Base-by-base conservation (phyloP, 23 tunicate genomes). In the Phallusia fumigata region DNA sequence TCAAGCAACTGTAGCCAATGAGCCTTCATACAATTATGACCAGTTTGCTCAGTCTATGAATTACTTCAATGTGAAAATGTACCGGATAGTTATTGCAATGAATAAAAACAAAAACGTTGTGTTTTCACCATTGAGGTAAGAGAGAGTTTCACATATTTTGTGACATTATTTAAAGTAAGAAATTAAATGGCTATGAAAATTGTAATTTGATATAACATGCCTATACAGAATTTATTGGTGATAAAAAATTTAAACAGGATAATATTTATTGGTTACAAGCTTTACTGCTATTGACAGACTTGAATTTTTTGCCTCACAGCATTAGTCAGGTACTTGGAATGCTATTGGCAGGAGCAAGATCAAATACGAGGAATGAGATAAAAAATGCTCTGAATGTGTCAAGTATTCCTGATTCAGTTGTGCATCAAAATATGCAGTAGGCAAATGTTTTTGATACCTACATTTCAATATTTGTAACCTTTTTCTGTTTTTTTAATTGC, bases 311-410 rank as follows among this genome's bases (percentile, higher is more conserved):
- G 47, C 47, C 47, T 83, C 73, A 22, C 74, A 89, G 94, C 80
- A 80, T 89, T 15, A 79, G 76, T 35, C 81, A 89, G 24, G 76
- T 84, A 22, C 65, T 84, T 3, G 94, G 84, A 35, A 80, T 84
- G 88, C 35, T 89, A 6, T 24, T 51, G 13, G 82, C 88, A 11
- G 94, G 94, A 21, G 81, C 94, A 74, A 69, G 52, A 28, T 77
- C 26, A 58, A 58, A 13, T 24, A 58, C 69, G 3, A 22, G 69
- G 5, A 58, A 13, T 13, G 15, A 58, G 69, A 58, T 58, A 1
- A 58, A 1, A 13, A 8, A 22, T 1, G 16, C 69, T 21, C 69
- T 58, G 11, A 13, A 13, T 1, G 28, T 58, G 8, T 3, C 28
- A 16, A 13, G 69, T 21, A 13, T 58, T 21, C 3, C 28, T 58